A percentile compares a stretch with the other conserved stretches of the same genome.
phyloP scores from a whole-genome alignment of 2,113 vertebrate genomes.

The Gambusia holbrooki region DNA sequence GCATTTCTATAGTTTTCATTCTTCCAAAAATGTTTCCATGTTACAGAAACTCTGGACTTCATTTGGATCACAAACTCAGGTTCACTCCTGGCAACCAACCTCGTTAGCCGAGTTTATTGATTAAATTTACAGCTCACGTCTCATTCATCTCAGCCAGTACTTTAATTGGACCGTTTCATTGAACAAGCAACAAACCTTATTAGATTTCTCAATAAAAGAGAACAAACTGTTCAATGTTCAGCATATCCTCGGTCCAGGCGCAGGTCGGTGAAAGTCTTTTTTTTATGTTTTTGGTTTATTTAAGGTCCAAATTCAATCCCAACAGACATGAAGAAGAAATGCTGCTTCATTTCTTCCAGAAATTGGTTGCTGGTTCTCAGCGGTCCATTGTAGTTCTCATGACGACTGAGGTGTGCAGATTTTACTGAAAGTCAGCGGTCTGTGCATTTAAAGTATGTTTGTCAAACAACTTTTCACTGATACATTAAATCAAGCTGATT shows the following conservation, averaged over 20 bases:
- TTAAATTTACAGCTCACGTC: conserved; percentile 55
- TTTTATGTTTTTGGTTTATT: conserved; percentile 7
- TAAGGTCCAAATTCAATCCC: conserved; percentile 25
- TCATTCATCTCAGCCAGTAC: conserved; percentile 25
- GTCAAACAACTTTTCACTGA: not conserved
- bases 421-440: conserved; percentile 13
- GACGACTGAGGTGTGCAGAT: conserved; percentile 12
- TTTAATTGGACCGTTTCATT: conserved; percentile 55
- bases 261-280: conserved; percentile 19
- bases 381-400: conserved; percentile 1
- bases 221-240: conserved; percentile 49
- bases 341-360: conserved; percentile 8
- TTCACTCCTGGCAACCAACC: conserved; percentile 28
- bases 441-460: conserved; percentile 1
- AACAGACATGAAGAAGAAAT: conserved; percentile 10
- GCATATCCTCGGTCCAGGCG: conserved; percentile 16
- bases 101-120: conserved; percentile 60
- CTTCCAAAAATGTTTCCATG: not conserved
- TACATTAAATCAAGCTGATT: not conserved
- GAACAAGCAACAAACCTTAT: conserved; percentile 53
- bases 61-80: not conserved
- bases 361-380: not conserved
- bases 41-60: not conserved
- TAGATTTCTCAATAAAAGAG: conserved; percentile 50
- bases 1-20: no score